Base-by-base conservation (phyloP, 2,888 invertebrate species). In the Eupithecia subfuscata region DNA sequence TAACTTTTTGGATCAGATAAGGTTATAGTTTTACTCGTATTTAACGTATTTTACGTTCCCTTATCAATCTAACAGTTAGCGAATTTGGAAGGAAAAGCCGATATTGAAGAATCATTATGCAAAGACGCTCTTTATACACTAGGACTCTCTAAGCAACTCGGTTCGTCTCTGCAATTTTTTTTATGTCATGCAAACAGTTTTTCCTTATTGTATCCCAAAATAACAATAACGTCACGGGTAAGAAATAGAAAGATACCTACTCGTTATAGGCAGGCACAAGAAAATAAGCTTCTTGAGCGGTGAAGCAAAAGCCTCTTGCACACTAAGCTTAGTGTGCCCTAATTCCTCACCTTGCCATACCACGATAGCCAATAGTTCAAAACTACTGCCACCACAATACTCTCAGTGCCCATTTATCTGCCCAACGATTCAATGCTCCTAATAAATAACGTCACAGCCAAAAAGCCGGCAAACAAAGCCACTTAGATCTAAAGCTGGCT, bases 391-490 rank as follows among this genome's bases (percentile, higher is more conserved):
- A 75, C 76, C 79, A 79, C 78, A 79, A 79, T 78, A 73, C 79
- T 75, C 76, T 78, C 82, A 79, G 78, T 79, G 79, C 75, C 83
- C 83, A 87, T 87, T 86, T 85, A 84, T 86, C 84, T 83, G 80
- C 79, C 80, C 84, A 85, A 85, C 82, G 84, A 85, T 87, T 85
- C 82, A 84, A 83, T 75, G 79, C 79, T 77, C 74, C 84, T 82
- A 85, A 88, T 89, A 89, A 89, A 89, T 89, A 84, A 89, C 86
- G 84, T 85, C 82, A 77, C 80, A 81, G 79, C 86, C 86, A 88
- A 88, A 88, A 87, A 86, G 85, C 85, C 84, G 82, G 86, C 86
- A 86, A 90, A 89, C 88, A 89, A 89, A 87, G 84, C 87, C 87
- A 86, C 88, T 89, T 14, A 84, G 84, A 83, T 84, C 80, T 82